Percentiles rank a stretch among this genome's conserved stretches.
Evolutionary conservation across 2,113 vertebrate species (phyloP).

Genomic region (Canis aureus): DNA sequence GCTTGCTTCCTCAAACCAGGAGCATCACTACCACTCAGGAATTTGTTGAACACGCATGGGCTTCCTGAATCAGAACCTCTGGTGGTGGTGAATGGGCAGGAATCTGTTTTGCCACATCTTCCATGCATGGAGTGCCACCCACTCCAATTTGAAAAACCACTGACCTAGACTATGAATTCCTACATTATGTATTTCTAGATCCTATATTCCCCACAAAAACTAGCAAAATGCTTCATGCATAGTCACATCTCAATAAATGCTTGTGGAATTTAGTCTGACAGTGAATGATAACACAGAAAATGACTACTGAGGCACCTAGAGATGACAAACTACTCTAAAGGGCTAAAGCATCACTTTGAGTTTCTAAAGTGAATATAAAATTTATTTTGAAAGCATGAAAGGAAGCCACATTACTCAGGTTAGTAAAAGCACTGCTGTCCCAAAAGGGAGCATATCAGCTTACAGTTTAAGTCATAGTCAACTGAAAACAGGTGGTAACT

Average conservation of each 20-base stretch:
- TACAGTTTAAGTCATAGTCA: background rate
- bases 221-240: constrained; percentile 17
- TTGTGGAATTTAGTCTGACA: constrained; percentile 30
- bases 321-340: background rate
- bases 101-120: background rate
- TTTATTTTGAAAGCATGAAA: constrained; percentile 60
- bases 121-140: background rate
- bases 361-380: constrained; percentile 49
- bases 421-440: constrained; percentile 21
- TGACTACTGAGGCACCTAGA: background rate
- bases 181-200: background rate
- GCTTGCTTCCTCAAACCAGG: background rate
- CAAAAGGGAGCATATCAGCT: constrained; percentile 25
- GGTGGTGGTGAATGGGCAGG: background rate
- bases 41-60: background rate
- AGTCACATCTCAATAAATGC: background rate
- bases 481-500: constrained; percentile 41
- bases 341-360: background rate
- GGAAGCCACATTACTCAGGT: constrained; percentile 17
- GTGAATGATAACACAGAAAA: constrained; percentile 17
- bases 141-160: background rate
- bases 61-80: background rate
- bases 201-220: background rate
- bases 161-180: background rate
- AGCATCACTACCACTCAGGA: background rate